A percentile compares a stretch with the other conserved stretches of the same genome.
These are phyloP conservation scores for Pyxicephalus adspersus DNA, from an alignment of 2,113 vertebrate genomes.

Conservation along the genomic window DNA sequence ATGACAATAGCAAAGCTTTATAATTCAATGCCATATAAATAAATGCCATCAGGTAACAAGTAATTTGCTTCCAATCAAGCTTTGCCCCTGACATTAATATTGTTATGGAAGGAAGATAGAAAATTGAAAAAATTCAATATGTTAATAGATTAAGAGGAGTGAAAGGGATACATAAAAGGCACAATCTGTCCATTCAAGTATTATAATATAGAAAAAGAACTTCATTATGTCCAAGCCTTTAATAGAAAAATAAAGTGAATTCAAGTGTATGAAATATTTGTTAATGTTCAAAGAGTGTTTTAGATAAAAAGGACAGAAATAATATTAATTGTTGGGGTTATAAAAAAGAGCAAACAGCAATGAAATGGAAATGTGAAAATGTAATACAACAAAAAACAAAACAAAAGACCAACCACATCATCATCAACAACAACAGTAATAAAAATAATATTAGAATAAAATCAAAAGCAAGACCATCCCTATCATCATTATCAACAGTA, in stretches of 20 bases:
- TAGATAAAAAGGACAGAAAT: background rate
- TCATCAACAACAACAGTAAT: background rate
- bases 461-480: background rate
- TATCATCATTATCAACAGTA: background rate
- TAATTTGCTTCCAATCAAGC: slow-evolving; percentile 87
- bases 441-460: background rate
- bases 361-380: background rate
- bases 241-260: background rate
- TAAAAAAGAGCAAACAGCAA: too few relatives aligned
- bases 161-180: slow-evolving; percentile 63
- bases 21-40: slow-evolving; percentile 95
- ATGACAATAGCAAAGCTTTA: slow-evolving; percentile 94
- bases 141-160: slow-evolving; percentile 78
- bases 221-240: background rate
- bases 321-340: too few relatives aligned
- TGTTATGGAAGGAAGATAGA: slow-evolving; percentile 79
- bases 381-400: background rate
- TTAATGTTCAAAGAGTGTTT: background rate
- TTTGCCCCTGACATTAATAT: slow-evolving; percentile 77
- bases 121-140: slow-evolving; percentile 84
- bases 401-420: background rate
- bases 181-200: slow-evolving; percentile 28
- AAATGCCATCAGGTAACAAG: slow-evolving; percentile 95
- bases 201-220: background rate
- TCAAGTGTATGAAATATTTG: background rate